Evolutionary conservation across 2,888 invertebrate species (phyloP).

Genomic region (Dynastes tityus): DNA sequence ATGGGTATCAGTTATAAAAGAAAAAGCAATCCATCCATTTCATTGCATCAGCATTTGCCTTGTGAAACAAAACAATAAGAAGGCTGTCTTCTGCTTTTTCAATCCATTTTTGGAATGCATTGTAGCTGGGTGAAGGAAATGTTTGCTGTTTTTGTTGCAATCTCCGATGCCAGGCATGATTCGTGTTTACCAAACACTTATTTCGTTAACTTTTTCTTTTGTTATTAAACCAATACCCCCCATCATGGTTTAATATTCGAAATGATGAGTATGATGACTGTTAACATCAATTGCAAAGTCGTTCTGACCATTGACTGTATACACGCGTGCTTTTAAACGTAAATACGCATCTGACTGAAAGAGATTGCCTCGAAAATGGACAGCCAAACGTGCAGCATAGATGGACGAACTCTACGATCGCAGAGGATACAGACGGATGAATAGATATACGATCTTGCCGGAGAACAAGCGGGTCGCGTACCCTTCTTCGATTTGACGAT

Average conservation of each 20-base stretch:
- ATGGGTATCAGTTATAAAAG: no score
- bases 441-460: not conserved
- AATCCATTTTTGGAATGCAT: no score
- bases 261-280: not conserved
- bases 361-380: not conserved
- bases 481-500: constrained; percentile 30
- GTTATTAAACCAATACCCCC: not conserved
- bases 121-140: no score
- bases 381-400: constrained; percentile 1
- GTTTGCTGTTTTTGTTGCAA: no score
- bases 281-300: not conserved
- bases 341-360: not conserved
- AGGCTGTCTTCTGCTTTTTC: no score
- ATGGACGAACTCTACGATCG: not conserved
- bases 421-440: constrained; percentile 15
- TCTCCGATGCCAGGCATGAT: no score
- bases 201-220: no score
- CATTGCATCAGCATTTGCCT: no score
- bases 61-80: no score
- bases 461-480: not conserved
- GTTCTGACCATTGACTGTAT: constrained; percentile 12
- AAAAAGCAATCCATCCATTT: no score
- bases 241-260: not conserved
- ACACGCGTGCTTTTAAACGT: not conserved
- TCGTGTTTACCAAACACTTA: no score